Percentiles rank a stretch among this genome's conserved stretches.
These are phyloP conservation scores for Pristionchus mayeri DNA, from an alignment of 2,888 invertebrate genomes.

Conservation along the genomic window DNA sequence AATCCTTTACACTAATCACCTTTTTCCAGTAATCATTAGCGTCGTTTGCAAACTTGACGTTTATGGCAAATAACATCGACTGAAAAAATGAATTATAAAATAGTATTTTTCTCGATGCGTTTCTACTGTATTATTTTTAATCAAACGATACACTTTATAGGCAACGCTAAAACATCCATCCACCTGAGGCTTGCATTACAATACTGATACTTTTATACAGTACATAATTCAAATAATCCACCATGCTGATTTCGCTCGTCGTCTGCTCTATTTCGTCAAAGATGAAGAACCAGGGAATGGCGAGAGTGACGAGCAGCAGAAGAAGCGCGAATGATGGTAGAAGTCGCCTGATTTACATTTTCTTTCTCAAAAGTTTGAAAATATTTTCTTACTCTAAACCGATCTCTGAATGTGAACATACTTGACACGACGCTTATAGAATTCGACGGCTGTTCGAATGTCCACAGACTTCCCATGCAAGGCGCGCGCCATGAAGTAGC, in stretches of 20 bases:
- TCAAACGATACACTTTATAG: neutral
- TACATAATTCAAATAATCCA: neutral
- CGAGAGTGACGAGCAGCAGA: neutral
- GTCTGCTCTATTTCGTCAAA: neutral
- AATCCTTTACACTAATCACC: neutral
- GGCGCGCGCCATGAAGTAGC: too few species aligned
- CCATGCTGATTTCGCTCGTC: neutral
- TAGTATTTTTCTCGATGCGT: too few species aligned
- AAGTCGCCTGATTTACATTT: constrained; percentile 27
- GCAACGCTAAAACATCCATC: neutral
- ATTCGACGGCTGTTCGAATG: too few species aligned
- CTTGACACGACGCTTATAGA: too few species aligned
- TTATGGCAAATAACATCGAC: neutral
- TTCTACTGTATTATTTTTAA: too few species aligned
- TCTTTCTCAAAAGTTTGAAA: too few species aligned
- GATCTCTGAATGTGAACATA: too few species aligned
- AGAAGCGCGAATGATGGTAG: neutral
- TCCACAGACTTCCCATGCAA: too few species aligned
- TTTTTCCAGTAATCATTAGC: neutral
- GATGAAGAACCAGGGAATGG: neutral
- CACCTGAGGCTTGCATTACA: too few species aligned
- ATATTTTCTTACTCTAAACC: too few species aligned
- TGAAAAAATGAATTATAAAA: neutral
- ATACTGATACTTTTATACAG: neutral
- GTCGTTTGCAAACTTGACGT: neutral